Evolutionary conservation across 1,140 invertebrate species (phyloP).

Genomic region (Drosophila lini): DNA sequence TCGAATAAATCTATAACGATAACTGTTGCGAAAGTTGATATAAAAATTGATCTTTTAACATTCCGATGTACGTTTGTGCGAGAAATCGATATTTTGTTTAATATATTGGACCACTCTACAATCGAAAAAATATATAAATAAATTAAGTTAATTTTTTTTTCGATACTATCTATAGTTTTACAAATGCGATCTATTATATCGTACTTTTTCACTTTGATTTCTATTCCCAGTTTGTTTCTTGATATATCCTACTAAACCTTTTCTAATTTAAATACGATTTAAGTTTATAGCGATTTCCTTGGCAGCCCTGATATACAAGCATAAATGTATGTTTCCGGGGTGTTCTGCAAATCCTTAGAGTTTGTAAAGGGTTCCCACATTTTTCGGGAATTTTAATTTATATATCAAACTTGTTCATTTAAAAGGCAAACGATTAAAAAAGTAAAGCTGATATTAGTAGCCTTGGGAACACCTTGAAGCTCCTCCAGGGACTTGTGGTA

Average conservation of each 20-base stretch:
- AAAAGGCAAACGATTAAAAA: neutral
- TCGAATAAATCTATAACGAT: neutral
- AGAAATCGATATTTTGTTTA: neutral
- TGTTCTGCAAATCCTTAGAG: neutral
- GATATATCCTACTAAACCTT: neutral
- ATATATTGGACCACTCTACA: neutral
- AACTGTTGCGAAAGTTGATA: too few relatives aligned
- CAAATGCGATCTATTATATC: too few relatives aligned
- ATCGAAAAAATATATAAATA: neutral
- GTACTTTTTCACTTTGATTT: neutral
- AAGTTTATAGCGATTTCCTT: neutral
- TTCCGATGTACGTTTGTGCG: neutral
- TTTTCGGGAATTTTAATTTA: neutral
- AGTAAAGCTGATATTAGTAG: neutral
- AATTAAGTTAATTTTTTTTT: neutral
- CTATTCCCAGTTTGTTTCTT: neutral
- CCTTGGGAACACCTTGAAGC: neutral
- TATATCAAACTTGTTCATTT: neutral
- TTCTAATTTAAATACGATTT: neutral
- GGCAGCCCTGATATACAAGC: neutral
- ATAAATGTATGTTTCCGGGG: neutral
- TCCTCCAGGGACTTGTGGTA: neutral
- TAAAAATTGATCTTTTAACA: neutral
- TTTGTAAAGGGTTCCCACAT: neutral
- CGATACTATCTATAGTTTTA: neutral